Percentiles rank a stretch among this genome's conserved stretches.
Evolutionary conservation across 2,797 vertebrate species (phyloP).

Genomic region (Hyperoplus lanceolatus): DNA sequence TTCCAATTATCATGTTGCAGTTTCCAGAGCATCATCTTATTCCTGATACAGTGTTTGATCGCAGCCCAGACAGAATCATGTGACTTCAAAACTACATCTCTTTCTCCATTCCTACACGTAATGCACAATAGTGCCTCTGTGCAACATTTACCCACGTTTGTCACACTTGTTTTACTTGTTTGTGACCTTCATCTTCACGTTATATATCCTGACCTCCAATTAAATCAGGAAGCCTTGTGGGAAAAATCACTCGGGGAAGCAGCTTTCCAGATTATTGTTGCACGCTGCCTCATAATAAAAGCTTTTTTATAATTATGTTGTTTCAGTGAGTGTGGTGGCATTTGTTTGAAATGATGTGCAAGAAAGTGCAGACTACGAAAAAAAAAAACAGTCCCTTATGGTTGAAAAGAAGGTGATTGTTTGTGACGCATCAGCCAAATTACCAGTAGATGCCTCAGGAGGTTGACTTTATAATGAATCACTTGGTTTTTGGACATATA

Average conservation of each 20-base stretch:
- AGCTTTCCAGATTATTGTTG: slow-evolving; percentile 20
- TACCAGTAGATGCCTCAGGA: neutral
- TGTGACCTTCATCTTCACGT: slow-evolving; percentile 11
- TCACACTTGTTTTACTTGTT: slow-evolving; percentile 28
- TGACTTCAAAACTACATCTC: slow-evolving; percentile 28
- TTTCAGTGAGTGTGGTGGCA: slow-evolving; percentile 9
- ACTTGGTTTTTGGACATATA: neutral
- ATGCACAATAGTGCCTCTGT: slow-evolving; percentile 44
- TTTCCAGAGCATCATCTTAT: slow-evolving; percentile 10
- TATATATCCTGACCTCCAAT: slow-evolving; percentile 13
- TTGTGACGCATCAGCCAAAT: slow-evolving; percentile 2
- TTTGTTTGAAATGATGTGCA: slow-evolving; percentile 23
- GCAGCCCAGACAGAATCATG: slow-evolving; percentile 37
- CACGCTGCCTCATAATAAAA: slow-evolving; percentile 1
- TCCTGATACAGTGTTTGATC: neutral
- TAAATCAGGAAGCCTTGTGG: slow-evolving; percentile 14
- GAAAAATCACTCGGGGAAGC: slow-evolving; percentile 1
- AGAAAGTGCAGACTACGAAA: slow-evolving; percentile 7
- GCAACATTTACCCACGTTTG: slow-evolving; percentile 2
- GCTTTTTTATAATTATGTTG: neutral
- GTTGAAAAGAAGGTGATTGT: neutral
- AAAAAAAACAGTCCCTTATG: slow-evolving; percentile 15
- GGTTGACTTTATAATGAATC: slow-evolving; percentile 1
- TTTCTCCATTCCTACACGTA: slow-evolving; percentile 8
- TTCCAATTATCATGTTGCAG: neutral